Evolutionary conservation across 2,888 invertebrate species (phyloP).

Genomic region (Itoplectis maculator): DNA sequence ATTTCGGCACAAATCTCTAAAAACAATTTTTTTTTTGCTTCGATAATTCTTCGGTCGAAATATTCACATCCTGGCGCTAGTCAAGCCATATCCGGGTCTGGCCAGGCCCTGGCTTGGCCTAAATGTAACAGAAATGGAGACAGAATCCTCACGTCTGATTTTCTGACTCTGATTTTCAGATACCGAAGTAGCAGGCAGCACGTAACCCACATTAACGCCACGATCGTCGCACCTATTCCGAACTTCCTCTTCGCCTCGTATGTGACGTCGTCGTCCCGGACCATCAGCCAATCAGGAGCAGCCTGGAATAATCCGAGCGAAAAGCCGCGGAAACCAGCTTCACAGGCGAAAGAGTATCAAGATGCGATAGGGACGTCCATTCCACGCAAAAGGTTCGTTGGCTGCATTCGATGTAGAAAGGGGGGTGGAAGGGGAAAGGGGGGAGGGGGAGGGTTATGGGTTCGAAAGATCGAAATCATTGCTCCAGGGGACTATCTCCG

Average conservation of each 20-base stretch:
- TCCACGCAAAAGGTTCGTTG: conserved; percentile 33
- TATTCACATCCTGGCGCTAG: no score
- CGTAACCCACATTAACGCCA: conserved; percentile 39
- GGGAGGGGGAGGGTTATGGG: conserved; percentile 69
- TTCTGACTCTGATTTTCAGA: neutral
- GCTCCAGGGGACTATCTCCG: conserved; percentile 64
- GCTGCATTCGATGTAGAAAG: neutral
- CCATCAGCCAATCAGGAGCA: neutral
- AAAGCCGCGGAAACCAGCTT: conserved; percentile 8
- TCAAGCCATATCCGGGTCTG: no score
- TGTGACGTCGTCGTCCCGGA: neutral
- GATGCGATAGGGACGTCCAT: conserved; percentile 32
- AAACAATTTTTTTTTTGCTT: no score
- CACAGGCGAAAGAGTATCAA: conserved; percentile 15
- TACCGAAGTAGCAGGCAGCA: conserved; percentile 17
- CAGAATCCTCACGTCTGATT: neutral
- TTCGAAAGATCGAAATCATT: conserved; percentile 80
- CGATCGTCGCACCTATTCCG: conserved; percentile 20
- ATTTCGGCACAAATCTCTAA: no score
- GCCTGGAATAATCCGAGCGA: conserved; percentile 2
- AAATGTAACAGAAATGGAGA: no score
- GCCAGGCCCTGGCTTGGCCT: no score
- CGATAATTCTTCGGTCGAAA: no score
- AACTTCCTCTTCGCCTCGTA: neutral
- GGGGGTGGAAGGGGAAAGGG: no score